Percentiles rank a stretch among this genome's conserved stretches.
phyloP scores from a whole-genome alignment of 2,888 invertebrate genomes.

The Drosophila robusta region DNA sequence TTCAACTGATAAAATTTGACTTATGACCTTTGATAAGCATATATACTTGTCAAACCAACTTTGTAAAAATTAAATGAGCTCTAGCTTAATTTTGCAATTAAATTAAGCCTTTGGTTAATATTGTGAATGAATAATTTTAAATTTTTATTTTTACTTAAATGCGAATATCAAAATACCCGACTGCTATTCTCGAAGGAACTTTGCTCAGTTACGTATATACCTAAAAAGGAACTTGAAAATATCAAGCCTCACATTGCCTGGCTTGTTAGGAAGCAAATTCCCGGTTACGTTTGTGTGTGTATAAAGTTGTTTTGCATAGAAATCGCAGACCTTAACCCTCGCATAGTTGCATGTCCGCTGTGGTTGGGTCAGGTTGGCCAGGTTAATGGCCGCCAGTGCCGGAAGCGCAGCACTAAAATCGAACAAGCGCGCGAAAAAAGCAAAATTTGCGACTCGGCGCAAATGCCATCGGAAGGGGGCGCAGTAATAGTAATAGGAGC shows the following conservation, averaged over 20 bases:
- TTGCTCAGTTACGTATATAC: background rate
- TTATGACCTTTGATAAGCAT: too few species aligned
- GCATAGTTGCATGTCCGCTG: slow-evolving; percentile 67
- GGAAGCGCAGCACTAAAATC: slow-evolving; percentile 77
- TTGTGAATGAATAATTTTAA: too few species aligned
- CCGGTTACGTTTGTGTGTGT: slow-evolving; percentile 2
- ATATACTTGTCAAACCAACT: too few species aligned
- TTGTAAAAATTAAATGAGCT: too few species aligned
- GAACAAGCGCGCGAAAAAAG: slow-evolving; percentile 71
- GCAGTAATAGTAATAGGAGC: slow-evolving; percentile 1
- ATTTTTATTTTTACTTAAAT: too few species aligned
- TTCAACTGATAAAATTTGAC: too few species aligned
- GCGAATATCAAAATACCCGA: too few species aligned
- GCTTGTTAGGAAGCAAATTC: slow-evolving; percentile 20
- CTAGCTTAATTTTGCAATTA: too few species aligned
- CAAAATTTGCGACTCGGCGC: background rate
- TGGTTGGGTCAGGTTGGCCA: slow-evolving; percentile 33
- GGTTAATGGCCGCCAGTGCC: slow-evolving; percentile 73
- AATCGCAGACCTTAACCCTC: slow-evolving; percentile 75
- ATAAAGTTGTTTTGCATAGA: slow-evolving; percentile 60
- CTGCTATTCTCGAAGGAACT: background rate
- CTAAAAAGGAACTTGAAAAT: slow-evolving; percentile 18
- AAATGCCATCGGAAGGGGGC: background rate
- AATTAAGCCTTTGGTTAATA: too few species aligned
- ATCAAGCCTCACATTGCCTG: slow-evolving; percentile 13